These are phyloP conservation scores for Tylochromis polylepis DNA, from an alignment of 2,113 vertebrate species.

Conservation along the genomic window DNA sequence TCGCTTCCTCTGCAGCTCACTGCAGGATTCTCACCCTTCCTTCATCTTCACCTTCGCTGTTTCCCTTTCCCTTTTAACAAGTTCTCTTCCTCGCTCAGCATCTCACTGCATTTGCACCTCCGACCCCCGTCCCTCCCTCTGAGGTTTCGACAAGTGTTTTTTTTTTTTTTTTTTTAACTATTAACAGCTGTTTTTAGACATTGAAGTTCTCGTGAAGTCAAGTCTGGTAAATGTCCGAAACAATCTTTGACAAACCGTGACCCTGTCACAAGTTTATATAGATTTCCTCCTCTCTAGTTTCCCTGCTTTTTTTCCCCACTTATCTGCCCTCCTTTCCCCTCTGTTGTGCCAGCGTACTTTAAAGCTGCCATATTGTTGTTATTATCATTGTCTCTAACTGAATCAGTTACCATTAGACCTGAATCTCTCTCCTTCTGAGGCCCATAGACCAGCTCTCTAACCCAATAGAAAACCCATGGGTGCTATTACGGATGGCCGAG, in stretches of 20 bases:
- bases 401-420: conserved; percentile 73
- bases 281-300: not conserved
- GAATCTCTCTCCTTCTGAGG: conserved; percentile 66
- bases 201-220: not conserved
- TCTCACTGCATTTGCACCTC: conserved; percentile 28
- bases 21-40: conserved; percentile 32
- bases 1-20: not conserved
- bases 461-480: conserved; percentile 71
- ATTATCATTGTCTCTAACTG: conserved; percentile 67
- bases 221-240: not conserved
- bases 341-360: conserved; percentile 30
- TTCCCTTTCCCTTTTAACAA: conserved; percentile 16
- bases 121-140: not conserved
- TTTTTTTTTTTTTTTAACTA: not conserved
- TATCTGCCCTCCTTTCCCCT: not conserved
- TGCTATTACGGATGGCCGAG: conserved; percentile 54
- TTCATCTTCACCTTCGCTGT: not conserved
- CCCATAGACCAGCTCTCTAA: conserved; percentile 62
- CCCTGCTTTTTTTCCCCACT: not conserved
- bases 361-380: conserved; percentile 67
- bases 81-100: conserved; percentile 9
- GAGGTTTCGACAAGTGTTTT: not conserved
- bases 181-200: not conserved
- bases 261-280: not conserved
- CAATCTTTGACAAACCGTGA: not conserved